Evolutionary conservation across 2,888 invertebrate species (phyloP).

Genomic region (Scaeva pyrastri): DNA sequence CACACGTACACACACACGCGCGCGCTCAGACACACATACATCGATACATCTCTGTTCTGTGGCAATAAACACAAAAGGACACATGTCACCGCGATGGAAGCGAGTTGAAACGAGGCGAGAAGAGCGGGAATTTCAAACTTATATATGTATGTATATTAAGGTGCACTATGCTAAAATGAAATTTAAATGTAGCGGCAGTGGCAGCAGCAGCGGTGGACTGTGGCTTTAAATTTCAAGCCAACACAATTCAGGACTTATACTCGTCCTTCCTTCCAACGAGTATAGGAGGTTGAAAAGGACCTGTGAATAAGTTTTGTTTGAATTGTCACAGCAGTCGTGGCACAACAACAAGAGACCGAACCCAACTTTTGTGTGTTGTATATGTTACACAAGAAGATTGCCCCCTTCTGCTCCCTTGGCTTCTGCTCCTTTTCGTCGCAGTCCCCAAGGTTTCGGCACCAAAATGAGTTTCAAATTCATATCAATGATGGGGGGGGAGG

Average conservation of each 20-base stretch:
- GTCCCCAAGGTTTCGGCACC: slow-evolving; percentile 7
- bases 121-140: slow-evolving; percentile 16
- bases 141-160: too few species aligned
- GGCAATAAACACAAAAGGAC: slow-evolving; percentile 63
- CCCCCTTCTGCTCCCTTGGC: background rate
- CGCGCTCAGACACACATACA: background rate
- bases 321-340: slow-evolving; percentile 44
- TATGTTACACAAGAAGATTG: slow-evolving; percentile 24
- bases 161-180: slow-evolving; percentile 47
- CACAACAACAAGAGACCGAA: slow-evolving; percentile 38
- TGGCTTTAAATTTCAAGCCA: slow-evolving; percentile 64
- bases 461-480: slow-evolving; percentile 65
- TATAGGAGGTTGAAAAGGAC: slow-evolving; percentile 6
- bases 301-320: slow-evolving; percentile 37
- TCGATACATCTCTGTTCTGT: background rate
- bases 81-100: slow-evolving; percentile 54
- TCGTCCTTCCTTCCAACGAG: too few species aligned
- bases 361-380: slow-evolving; percentile 30
- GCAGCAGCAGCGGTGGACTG: background rate
- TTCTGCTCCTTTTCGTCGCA: too few species aligned
- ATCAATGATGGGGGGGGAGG: slow-evolving; percentile 63
- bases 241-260: slow-evolving; percentile 25
- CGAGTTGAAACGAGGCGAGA: background rate
- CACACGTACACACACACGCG: background rate
- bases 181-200: slow-evolving; percentile 57